Evolutionary conservation across 2,888 invertebrate species (phyloP).

Genomic region (Macrosiphum euphorbiae): DNA sequence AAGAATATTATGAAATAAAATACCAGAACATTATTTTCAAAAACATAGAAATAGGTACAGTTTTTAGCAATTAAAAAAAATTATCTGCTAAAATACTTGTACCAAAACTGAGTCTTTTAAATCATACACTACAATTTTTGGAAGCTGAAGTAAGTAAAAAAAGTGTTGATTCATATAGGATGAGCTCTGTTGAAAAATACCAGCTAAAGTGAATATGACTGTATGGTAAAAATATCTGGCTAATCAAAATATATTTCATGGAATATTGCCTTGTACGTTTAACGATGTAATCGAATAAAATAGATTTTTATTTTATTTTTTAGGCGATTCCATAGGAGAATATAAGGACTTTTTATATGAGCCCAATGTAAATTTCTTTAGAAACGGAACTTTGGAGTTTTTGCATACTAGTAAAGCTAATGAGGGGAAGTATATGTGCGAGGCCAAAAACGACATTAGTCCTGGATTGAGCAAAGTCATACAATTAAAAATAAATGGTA

Average conservation of each 20-base stretch:
- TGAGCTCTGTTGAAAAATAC: neutral
- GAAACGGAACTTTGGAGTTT: constrained; percentile 88
- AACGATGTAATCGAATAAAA: neutral
- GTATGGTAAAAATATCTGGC: neutral
- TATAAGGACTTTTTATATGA: constrained; percentile 87
- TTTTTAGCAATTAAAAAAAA: neutral
- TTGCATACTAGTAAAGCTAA: constrained; percentile 87
- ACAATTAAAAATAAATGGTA: constrained; percentile 90
- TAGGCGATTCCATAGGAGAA: constrained; percentile 80
- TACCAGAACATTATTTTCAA: neutral
- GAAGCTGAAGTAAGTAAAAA: neutral
- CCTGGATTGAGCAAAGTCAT: constrained; percentile 93
- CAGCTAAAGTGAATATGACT: neutral
- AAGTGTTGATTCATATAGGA: neutral
- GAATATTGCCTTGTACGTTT: neutral
- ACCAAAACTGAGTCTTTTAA: neutral
- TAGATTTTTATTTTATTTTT: constrained; percentile 63
- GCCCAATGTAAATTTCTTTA: constrained; percentile 81
- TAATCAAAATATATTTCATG: neutral
- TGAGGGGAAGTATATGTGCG: constrained; percentile 92
- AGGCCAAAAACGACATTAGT: constrained; percentile 93
- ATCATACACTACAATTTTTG: neutral
- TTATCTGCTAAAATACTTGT: neutral
- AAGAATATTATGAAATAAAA: neutral
- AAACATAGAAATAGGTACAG: neutral